Conservation (phyloP, 1,140 invertebrate species). For the Drosophila willistoni region DNA sequence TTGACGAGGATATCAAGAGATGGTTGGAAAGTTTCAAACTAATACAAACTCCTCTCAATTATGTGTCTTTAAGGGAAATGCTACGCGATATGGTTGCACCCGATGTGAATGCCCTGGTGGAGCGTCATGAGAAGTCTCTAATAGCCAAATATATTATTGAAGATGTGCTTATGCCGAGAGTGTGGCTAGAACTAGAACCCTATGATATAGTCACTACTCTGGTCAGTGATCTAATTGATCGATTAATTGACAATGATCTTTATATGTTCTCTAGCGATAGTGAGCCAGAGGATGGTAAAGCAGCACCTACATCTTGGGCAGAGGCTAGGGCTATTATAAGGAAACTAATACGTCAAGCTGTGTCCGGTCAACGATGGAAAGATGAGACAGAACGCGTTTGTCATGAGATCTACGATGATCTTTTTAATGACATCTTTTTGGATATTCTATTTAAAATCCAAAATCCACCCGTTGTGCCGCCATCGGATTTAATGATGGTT, state of each 20-base stretch:
- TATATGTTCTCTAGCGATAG: conserved; percentile 65
- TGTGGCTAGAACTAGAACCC: conserved; percentile 52
- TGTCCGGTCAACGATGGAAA: conserved; percentile 71
- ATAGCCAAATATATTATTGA: conserved; percentile 59
- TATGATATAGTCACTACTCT: conserved; percentile 50
- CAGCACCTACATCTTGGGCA: neutral
- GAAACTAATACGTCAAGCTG: conserved; percentile 62
- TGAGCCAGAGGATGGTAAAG: conserved; percentile 37
- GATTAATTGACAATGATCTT: conserved; percentile 70
- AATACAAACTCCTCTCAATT: conserved; percentile 80
- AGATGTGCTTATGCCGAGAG: conserved; percentile 53
- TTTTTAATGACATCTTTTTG: conserved; percentile 54
- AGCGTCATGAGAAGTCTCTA: conserved; percentile 42
- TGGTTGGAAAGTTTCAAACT: conserved; percentile 83
- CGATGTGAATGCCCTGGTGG: conserved; percentile 29
- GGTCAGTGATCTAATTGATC: conserved; percentile 61
- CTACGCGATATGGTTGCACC: conserved; percentile 51
- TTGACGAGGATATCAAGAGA: conserved; percentile 83
- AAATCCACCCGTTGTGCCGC: neutral
- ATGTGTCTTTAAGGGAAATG: conserved; percentile 64
- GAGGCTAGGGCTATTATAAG: conserved; percentile 63
- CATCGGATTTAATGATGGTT: conserved; percentile 23
- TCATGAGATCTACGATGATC: conserved; percentile 43
- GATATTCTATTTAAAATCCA: conserved; percentile 21
- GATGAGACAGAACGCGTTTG: conserved; percentile 54